Base-by-base conservation (phyloP, 2,113 vertebrate species). In the Butastur rufipennis region DNA sequence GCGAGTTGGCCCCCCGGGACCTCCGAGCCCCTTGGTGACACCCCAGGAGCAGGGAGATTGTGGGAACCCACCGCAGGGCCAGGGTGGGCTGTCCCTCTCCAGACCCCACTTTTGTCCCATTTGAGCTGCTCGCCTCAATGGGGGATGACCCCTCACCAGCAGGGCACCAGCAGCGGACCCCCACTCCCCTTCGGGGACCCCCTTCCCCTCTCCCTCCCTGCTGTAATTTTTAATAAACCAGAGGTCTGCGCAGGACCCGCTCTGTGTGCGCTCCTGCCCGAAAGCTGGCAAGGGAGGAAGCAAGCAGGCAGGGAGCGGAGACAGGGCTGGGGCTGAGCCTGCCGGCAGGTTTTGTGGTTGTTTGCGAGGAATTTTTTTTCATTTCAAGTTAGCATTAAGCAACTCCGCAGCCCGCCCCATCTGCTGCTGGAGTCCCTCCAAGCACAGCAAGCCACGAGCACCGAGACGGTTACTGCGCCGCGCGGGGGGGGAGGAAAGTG, bases 21-120 rank as follows among this genome's bases (percentile, higher is more conserved):
- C 42, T 77, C 52, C 0, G 0, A 62, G 19, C 22, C 38, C 27
- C n/a, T 45, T 1, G 4, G 52, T 38, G 58, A 23, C 58, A 36
- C 21, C n/a, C 40, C 34, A 13, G 36, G 29, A 32, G 40, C 0
- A 1, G 48, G 45, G 16, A 55, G 34, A 56, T 1, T 1, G 1
- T 2, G 22, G 45, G 55, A 61, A 63, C 52, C 19, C 40, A 3
- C 31, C 3, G 40, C 29, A 25, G 62, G n/a, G 67, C 47, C 31
- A 14, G 81, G 14, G 19, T 4, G 34, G 10, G 10, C 31, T 43
- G 31, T 15, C 25, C n/a, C 71, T 43, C 45, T 48, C 59, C 11
- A 0, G 34, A 21, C 48, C 9, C 55, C 38, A 6, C 18, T 40
- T 73, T 34, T 47, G 25, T 27, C 36, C 29, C 31, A 9, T 27